These are phyloP conservation scores for Orcinus orca DNA, from an alignment of 2,113 vertebrate species.

Conservation along the genomic window DNA sequence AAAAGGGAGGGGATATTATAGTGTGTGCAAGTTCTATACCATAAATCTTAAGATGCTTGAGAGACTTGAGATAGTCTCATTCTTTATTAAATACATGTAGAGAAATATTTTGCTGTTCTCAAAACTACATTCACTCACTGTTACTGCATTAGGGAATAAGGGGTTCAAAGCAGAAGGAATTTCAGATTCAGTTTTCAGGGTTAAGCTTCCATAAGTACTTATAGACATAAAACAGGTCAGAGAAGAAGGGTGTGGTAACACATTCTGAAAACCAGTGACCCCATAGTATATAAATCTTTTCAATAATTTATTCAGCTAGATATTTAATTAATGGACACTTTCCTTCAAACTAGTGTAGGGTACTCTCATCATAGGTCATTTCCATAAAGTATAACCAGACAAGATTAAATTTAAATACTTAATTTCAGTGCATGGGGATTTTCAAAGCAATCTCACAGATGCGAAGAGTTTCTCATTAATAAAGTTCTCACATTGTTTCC, in stretches of 20 bases:
- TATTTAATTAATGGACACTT: neutral
- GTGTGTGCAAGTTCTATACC: neutral
- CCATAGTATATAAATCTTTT: neutral
- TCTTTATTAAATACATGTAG: neutral
- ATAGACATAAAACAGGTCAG: neutral
- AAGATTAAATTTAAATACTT: neutral
- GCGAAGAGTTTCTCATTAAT: neutral
- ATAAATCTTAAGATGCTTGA: neutral
- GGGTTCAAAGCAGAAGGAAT: neutral
- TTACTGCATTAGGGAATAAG: neutral
- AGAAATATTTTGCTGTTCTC: neutral
- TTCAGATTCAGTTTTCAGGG: neutral
- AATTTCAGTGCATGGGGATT: neutral
- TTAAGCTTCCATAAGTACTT: neutral
- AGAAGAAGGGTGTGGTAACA: neutral
- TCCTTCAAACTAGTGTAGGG: neutral
- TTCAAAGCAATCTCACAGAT: neutral
- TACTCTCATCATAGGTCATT: neutral
- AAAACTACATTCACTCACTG: neutral
- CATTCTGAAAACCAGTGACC: neutral
- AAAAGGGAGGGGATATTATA: neutral
- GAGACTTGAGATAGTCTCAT: neutral
- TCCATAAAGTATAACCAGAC: neutral
- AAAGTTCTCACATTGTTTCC: neutral
- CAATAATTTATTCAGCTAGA: neutral